Conservation (phyloP, 2,797 vertebrate species). For the Valencia hispanica region DNA sequence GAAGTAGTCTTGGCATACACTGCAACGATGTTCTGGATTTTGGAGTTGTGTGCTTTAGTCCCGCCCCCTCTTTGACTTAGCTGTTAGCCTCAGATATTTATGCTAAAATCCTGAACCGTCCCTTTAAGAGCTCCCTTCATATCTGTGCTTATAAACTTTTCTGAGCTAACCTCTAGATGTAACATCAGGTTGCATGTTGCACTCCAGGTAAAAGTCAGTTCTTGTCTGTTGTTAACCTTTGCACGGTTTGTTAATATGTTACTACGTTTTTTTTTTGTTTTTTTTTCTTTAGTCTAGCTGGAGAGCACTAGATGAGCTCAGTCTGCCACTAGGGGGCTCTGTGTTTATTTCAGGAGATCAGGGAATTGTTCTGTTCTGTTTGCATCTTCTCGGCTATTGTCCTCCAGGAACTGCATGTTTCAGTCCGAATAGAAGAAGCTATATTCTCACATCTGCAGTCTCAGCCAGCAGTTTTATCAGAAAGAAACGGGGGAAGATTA, state of each 20-base stretch:
- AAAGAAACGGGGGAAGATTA: constrained; percentile 12
- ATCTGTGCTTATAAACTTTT: background rate
- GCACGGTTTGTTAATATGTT: constrained; percentile 22
- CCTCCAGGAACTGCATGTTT: constrained; percentile 43
- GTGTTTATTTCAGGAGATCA: constrained; percentile 59
- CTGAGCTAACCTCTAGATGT: background rate
- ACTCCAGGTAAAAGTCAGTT: constrained; percentile 29
- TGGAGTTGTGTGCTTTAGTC: background rate
- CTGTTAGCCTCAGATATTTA: background rate
- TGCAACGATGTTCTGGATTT: background rate
- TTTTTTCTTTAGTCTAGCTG: constrained; percentile 25
- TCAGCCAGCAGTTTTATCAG: constrained; percentile 47
- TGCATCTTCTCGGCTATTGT: constrained; percentile 37
- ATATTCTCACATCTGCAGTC: constrained; percentile 21
- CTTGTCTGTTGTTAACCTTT: constrained; percentile 14
- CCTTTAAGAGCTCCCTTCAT: background rate
- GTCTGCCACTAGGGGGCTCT: constrained; percentile 40
- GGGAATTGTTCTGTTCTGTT: constrained; percentile 56
- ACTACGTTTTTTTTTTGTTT: too few species aligned
- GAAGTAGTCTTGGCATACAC: background rate
- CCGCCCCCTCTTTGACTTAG: background rate
- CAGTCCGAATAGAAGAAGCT: too few species aligned
- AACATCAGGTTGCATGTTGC: background rate
- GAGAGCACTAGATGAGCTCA: constrained; percentile 24
- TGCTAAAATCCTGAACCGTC: background rate